Evolutionary conservation across 2,113 vertebrate species (phyloP).

Genomic region (Columbina picui): DNA sequence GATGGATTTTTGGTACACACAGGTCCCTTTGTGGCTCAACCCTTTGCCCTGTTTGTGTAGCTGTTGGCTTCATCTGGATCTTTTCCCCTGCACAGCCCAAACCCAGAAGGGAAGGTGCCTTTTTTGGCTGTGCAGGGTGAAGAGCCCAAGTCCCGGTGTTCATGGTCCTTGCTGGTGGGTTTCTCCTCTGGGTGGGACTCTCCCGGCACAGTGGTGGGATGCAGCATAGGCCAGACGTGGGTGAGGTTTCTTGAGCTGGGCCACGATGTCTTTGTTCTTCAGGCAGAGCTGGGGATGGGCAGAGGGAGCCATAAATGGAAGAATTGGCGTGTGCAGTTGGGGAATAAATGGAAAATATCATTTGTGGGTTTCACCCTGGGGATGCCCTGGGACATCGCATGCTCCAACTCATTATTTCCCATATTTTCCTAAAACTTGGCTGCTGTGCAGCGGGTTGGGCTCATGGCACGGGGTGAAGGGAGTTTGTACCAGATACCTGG

Average conservation of each 20-base stretch:
- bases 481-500: neutral
- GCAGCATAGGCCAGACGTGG: neutral
- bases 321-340: neutral
- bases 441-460: rapidly evolving
- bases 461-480: neutral
- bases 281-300: slow-evolving; percentile 39
- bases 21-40: neutral
- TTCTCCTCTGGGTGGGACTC: neutral
- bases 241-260: slow-evolving; percentile 50
- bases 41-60: neutral
- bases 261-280: slow-evolving; percentile 61
- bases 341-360: neutral
- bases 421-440: neutral
- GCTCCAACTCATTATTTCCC: neutral
- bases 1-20: neutral
- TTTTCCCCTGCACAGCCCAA: neutral
- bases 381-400: rapidly evolving
- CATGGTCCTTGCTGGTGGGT: neutral
- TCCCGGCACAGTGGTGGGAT: neutral
- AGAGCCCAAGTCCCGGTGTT: neutral
- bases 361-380: neutral
- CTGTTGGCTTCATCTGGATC: neutral
- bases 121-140: neutral
- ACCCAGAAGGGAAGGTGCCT: neutral
- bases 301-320: neutral